A percentile compares a stretch with the other conserved stretches of the same genome.
phyloP scores from a whole-genome alignment of 1,140 invertebrate species.

The Drosophila kurseongensis region DNA sequence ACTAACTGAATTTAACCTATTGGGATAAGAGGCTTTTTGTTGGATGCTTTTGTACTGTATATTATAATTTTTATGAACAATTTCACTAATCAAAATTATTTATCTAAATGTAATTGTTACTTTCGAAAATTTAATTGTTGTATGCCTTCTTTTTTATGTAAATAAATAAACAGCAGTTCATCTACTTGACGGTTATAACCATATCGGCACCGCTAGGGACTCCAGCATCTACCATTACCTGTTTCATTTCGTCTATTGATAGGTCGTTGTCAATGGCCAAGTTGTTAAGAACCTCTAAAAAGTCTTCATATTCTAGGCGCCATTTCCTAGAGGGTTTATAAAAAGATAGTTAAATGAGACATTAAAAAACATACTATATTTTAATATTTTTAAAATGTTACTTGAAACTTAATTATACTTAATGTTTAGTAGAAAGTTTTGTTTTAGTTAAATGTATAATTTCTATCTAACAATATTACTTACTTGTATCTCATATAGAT shows the following conservation, averaged over 20 bases:
- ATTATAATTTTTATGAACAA: background rate
- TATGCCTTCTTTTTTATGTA: conserved; percentile 21
- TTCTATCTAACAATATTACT: background rate
- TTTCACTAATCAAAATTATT: conserved; percentile 21
- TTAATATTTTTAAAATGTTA: no score
- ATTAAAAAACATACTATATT: no score
- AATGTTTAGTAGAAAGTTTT: no score
- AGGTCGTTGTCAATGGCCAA: conserved; percentile 45
- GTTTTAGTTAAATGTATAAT: background rate
- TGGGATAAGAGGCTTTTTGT: conserved; percentile 33
- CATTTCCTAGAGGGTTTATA: conserved; percentile 60
- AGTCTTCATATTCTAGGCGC: conserved; percentile 77
- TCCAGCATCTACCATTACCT: conserved; percentile 56
- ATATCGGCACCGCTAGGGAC: conserved; percentile 54
- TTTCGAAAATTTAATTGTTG: conserved; percentile 41
- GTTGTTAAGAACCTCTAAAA: conserved; percentile 63
- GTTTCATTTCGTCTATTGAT: conserved; percentile 60
- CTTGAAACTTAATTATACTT: no score
- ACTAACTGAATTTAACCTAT: conserved; percentile 8
- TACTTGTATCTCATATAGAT: conserved; percentile 81
- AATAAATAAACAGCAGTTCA: conserved; percentile 36
- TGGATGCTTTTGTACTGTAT: conserved; percentile 4
- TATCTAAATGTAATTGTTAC: conserved; percentile 53
- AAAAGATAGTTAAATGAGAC: no score
- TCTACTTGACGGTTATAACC: conserved; percentile 62